Base-by-base conservation (phyloP, 2,113 vertebrate species). In the Nibea albiflora region DNA sequence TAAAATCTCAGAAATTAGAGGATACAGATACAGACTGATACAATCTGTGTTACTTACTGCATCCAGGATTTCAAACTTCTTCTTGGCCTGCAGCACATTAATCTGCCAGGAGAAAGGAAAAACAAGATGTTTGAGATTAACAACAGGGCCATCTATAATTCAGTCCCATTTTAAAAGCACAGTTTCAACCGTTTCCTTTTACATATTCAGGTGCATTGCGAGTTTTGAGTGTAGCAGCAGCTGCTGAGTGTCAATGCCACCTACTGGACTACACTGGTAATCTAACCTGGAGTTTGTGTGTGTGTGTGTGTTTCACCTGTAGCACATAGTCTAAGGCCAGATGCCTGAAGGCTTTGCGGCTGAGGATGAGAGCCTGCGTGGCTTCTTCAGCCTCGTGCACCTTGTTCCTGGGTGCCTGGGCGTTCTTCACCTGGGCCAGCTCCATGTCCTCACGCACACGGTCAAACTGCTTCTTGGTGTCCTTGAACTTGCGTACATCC, bases 401-500 rank as follows among this genome's bases (percentile, higher is more conserved):
- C 12, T 98, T 98, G 95, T 98, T 98, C 10, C 97, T 95, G 0
- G 98, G 96, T 0, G 97, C 98, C 92, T 99, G 98, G 0, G 98
- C 98, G 0, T 99, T 99, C 93, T 98, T 97, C 90, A 97, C 97
- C 93, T 99, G 95, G 0, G 98, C 97, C 22, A 98, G 92, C 86
- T 99, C 98, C 97, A 99, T 96, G 92, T 99, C 98, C 85, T 99
- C 98, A 0, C 98, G 93, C 53, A 98, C 97, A 73, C 98, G 97
- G 94, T 99, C 98, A 91, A 99, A 99, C 77, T 99, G 98, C 87
- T 99, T 99, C 93, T 99, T 99, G 2, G 97, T 97, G 92, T 99
- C 98, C 92, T 99, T 99, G 89, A 99, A 99, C 93, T 96, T 98
- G 65, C 97, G 96, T 65, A 99, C 96, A 86, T 99, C 98, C 73